Conservation (phyloP, 2,797 vertebrate genomes). For the Echiichthys vipera region DNA sequence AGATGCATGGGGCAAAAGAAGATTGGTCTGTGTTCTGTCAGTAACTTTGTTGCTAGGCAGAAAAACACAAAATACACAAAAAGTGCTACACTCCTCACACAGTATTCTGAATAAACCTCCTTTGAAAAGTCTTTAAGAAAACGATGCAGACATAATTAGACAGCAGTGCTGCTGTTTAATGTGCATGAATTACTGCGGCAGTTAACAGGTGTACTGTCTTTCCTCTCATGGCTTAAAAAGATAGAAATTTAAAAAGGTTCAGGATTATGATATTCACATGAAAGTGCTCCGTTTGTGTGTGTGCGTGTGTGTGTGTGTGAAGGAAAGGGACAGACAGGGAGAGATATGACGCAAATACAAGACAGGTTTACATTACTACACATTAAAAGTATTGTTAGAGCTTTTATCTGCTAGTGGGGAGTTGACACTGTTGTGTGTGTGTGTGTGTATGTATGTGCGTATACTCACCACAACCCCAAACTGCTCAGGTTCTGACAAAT, state of each 20-base stretch:
- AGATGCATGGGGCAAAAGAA: constrained; percentile 22
- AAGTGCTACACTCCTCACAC: constrained; percentile 28
- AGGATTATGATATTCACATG: constrained; percentile 63
- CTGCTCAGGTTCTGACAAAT: constrained; percentile 95
- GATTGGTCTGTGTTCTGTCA: constrained; percentile 39
- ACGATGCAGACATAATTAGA: constrained; percentile 62
- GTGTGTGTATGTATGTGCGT: neutral
- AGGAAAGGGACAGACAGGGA: constrained; percentile 2
- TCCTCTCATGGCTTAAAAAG: constrained; percentile 59
- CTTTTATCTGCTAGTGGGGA: neutral
- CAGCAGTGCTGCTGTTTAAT: constrained; percentile 56
- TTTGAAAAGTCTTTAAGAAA: constrained; percentile 68
- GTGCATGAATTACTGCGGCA: constrained; percentile 60
- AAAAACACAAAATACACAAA: constrained; percentile 32
- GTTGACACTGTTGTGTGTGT: neutral
- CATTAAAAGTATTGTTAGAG: constrained; percentile 14
- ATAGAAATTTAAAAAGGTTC: constrained; percentile 63
- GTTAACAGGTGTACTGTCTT: constrained; percentile 66
- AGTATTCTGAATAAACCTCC: constrained; percentile 60
- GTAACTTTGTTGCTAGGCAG: constrained; percentile 27
- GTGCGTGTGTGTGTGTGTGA: constrained; percentile 7
- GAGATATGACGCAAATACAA: constrained; percentile 23
- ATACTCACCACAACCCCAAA: constrained; percentile 96
- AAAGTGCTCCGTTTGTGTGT: constrained; percentile 25
- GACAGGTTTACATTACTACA: constrained; percentile 30